Percentiles rank a stretch among this genome's conserved stretches.
Evolutionary conservation across 2,797 vertebrate species (phyloP).

Genomic region (Nyctalus aviator): DNA sequence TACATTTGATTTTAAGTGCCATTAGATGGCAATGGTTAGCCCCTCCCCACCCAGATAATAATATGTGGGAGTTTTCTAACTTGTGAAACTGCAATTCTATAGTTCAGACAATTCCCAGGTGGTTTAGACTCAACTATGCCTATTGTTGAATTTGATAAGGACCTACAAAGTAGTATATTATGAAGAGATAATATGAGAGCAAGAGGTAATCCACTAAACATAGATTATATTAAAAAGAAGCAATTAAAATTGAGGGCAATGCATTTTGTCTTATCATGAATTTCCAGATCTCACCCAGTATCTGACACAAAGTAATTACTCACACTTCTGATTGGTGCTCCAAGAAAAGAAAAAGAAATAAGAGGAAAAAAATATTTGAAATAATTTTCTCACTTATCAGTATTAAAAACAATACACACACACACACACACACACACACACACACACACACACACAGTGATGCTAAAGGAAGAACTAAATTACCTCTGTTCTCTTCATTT

Average conservation of each 20-base stretch:
- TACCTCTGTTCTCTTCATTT: not conserved
- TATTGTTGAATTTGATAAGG: not conserved
- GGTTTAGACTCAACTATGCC: not conserved
- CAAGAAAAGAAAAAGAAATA: not conserved
- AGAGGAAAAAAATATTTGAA: not conserved
- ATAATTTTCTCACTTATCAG: not conserved
- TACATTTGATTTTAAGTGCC: conserved; percentile 27
- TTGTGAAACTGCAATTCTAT: not conserved
- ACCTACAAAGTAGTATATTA: not conserved
- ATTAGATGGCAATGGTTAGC: not conserved
- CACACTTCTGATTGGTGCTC: not conserved
- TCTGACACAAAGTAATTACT: not conserved
- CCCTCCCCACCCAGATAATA: not conserved
- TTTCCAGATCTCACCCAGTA: not conserved
- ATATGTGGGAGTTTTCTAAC: not conserved
- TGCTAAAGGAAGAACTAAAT: not conserved
- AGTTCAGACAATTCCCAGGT: not conserved
- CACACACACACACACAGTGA: not conserved
- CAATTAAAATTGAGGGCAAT: not conserved
- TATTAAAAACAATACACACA: not conserved
- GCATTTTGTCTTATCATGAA: not conserved
- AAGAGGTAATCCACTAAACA: not conserved
- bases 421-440: not conserved
- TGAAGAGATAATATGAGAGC: not conserved
- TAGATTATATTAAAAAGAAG: not conserved